A percentile compares a stretch with the other conserved stretches of the same genome.
Evolutionary conservation across 2,797 vertebrate genomes (phyloP).

Genomic region (Chromobotia macracanthus): DNA sequence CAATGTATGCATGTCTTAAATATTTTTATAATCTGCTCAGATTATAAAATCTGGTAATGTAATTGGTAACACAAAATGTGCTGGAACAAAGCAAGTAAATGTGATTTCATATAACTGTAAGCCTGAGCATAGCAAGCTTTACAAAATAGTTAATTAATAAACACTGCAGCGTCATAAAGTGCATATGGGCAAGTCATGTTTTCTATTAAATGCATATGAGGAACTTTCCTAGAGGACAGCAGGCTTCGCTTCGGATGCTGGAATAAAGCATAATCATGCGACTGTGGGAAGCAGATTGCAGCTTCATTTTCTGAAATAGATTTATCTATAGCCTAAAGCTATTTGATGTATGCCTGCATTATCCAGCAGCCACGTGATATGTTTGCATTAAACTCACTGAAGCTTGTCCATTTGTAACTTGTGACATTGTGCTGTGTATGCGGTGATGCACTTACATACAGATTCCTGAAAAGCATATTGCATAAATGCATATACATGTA

Average conservation of each 20-base stretch:
- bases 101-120: constrained; percentile 8
- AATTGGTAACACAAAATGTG: too few relatives aligned
- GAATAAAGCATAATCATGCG: too few relatives aligned
- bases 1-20: too few relatives aligned
- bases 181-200: not conserved
- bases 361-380: not conserved
- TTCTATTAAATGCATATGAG: not conserved
- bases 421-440: too few relatives aligned
- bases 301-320: not conserved
- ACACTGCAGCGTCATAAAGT: too few relatives aligned
- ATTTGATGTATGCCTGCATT: not conserved
- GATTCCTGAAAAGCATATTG: not conserved
- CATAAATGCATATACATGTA: not conserved
- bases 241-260: not conserved
- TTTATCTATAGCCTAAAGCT: too few relatives aligned
- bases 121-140: not conserved
- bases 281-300: not conserved
- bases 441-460: not conserved
- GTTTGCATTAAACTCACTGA: not conserved
- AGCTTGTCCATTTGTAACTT: too few relatives aligned
- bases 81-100: constrained; percentile 7
- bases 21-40: too few relatives aligned
- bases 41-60: too few relatives aligned
- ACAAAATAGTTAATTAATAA: too few relatives aligned
- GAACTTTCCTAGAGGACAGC: not conserved